phyloP scores from a whole-genome alignment of 1,140 invertebrate genomes.

The Drosophila chauvacae region DNA sequence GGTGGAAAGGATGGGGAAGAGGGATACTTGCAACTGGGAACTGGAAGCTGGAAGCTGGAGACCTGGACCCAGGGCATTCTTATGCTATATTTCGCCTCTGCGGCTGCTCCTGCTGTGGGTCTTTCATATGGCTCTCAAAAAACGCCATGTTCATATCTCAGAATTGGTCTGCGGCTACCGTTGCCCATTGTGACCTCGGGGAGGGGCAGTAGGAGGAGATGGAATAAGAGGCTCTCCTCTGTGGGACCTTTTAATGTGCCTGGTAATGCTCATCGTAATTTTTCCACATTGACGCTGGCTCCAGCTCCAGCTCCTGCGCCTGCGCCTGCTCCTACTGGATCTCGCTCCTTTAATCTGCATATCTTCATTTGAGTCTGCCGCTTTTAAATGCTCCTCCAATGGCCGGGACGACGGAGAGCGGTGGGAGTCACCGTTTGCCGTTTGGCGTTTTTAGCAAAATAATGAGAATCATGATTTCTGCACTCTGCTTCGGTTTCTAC shows the following conservation, averaged over 20 bases:
- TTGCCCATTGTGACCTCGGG: constrained; percentile 63
- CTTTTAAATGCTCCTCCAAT: constrained; percentile 68
- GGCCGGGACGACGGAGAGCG: neutral
- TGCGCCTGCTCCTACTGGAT: constrained; percentile 46
- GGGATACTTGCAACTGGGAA: neutral
- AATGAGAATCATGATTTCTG: constrained; percentile 84
- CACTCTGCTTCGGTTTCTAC: constrained; percentile 44
- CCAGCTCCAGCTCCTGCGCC: constrained; percentile 20
- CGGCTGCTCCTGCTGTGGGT: constrained; percentile 29
- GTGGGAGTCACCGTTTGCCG: constrained; percentile 45
- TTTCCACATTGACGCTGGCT: constrained; percentile 80
- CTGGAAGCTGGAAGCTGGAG: constrained; percentile 2
- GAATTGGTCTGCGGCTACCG: constrained; percentile 75
- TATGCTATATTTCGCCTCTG: constrained; percentile 62
- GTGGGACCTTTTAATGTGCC: constrained; percentile 77
- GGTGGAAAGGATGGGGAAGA: too few relatives aligned
- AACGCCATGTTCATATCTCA: constrained; percentile 78
- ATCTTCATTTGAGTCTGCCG: constrained; percentile 82
- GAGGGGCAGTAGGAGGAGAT: neutral
- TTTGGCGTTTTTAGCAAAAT: constrained; percentile 80
- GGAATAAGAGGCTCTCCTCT: neutral
- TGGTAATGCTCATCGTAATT: constrained; percentile 84
- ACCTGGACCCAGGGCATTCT: constrained; percentile 46
- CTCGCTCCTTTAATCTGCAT: constrained; percentile 82
- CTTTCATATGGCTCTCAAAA: constrained; percentile 58